These are phyloP conservation scores for Xestoiulus laeticollis DNA, from an alignment of 2,888 invertebrate genomes.

Conservation along the genomic window DNA sequence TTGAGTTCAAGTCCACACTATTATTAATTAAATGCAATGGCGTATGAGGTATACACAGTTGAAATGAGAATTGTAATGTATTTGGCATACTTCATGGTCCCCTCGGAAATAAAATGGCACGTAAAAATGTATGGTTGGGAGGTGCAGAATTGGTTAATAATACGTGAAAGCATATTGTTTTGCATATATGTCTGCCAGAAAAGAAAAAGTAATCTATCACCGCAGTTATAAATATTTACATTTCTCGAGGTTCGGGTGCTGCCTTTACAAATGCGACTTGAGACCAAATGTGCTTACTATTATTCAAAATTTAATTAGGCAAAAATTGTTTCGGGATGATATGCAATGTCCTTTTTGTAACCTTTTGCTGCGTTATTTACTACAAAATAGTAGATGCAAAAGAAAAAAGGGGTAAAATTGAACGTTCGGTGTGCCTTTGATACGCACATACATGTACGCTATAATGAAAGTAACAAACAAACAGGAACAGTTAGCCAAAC, in stretches of 20 bases:
- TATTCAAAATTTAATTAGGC: too few relatives aligned
- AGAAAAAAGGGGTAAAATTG: neutral
- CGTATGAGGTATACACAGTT: slow-evolving; percentile 36
- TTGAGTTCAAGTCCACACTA: slow-evolving; percentile 1
- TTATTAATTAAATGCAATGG: slow-evolving; percentile 30
- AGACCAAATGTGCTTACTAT: too few relatives aligned
- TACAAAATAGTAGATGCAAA: neutral
- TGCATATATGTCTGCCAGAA: neutral
- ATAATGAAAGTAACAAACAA: neutral
- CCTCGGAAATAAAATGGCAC: slow-evolving; percentile 9
- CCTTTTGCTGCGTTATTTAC: too few relatives aligned
- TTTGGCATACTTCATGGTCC: neutral
- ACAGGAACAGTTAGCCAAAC: neutral
- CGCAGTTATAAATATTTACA: neutral
- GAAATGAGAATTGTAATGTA: slow-evolving; percentile 14
- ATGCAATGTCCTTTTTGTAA: too few relatives aligned
- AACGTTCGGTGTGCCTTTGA: neutral
- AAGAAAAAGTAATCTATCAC: neutral
- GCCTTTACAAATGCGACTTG: neutral
- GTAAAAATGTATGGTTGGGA: neutral
- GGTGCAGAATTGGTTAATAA: neutral
- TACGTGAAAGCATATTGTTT: slow-evolving; percentile 3
- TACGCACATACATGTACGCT: neutral
- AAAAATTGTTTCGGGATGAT: too few relatives aligned
- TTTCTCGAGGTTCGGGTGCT: neutral